phyloP scores from a whole-genome alignment of 35 echinoderm and acorn worm genomes.

The Amphiura filiformis region DNA sequence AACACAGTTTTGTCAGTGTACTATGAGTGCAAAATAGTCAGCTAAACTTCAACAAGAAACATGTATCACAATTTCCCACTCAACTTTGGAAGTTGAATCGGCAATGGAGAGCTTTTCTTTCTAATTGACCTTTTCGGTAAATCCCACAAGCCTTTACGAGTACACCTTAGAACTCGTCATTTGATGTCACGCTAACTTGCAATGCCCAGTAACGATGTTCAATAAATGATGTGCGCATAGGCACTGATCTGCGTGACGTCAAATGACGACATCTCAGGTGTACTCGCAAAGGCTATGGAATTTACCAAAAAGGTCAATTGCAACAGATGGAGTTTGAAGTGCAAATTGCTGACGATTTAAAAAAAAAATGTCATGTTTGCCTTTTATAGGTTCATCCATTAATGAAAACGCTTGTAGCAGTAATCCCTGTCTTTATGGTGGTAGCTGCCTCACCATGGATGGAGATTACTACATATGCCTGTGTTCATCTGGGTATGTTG shows the following conservation, averaged over 20 bases:
- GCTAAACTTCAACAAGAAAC: no score
- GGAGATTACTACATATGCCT: constrained; percentile 56
- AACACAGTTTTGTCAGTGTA: no score
- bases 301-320: no score
- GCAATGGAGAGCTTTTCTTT: background rate
- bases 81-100: background rate
- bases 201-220: no score
- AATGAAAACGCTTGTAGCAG: constrained; percentile 57
- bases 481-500: constrained; percentile 43
- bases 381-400: constrained; percentile 2
- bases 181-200: no score
- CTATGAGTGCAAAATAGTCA: no score
- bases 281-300: no score
- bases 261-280: no score
- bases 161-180: no score
- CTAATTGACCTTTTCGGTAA: no score
- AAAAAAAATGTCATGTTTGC: background rate
- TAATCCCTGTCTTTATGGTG: constrained; percentile 58
- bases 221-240: background rate
- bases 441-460: constrained; percentile 53
- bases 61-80: background rate
- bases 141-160: no score
- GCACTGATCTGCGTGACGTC: background rate
- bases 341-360: background rate
- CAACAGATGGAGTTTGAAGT: no score